A percentile compares a stretch with the other conserved stretches of the same genome.
Conservation (phyloP, 2,797 vertebrate genomes). For the Karalla daura region DNA sequence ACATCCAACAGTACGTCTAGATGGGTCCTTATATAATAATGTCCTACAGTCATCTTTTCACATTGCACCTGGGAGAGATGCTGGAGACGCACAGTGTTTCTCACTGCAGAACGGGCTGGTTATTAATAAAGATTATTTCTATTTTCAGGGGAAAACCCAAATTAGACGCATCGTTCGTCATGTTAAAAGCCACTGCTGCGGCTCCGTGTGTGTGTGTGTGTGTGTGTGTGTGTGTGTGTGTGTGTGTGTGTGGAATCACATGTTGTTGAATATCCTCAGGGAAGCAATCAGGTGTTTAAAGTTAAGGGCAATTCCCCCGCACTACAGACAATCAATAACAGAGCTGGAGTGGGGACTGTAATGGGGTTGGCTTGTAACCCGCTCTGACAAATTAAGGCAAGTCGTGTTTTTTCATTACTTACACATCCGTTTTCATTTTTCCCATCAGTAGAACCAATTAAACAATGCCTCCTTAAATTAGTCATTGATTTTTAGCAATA, state of each 20-base stretch:
- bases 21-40: too few relatives aligned
- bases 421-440: conserved; percentile 84
- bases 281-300: conserved; percentile 78
- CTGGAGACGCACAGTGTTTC: too few relatives aligned
- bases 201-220: conserved; percentile 23
- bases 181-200: conserved; percentile 38
- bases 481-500: conserved; percentile 81
- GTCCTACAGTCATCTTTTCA: neutral
- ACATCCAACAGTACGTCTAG: too few relatives aligned
- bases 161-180: conserved; percentile 46
- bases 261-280: conserved; percentile 71
- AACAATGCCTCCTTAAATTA: conserved; percentile 83
- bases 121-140: conserved; percentile 2
- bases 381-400: conserved; percentile 83
- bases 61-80: too few relatives aligned
- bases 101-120: conserved; percentile 1
- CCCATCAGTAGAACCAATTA: conserved; percentile 81
- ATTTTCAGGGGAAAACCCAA: conserved; percentile 13
- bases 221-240: conserved; percentile 33
- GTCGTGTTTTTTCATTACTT: conserved; percentile 78
- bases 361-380: conserved; percentile 63
- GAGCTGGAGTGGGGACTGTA: conserved; percentile 51
- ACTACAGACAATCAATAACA: conserved; percentile 75
- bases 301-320: conserved; percentile 67
- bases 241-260: conserved; percentile 53